These are phyloP conservation scores for Nomada fucata DNA, from an alignment of 2,888 invertebrate species.

Conservation along the genomic window DNA sequence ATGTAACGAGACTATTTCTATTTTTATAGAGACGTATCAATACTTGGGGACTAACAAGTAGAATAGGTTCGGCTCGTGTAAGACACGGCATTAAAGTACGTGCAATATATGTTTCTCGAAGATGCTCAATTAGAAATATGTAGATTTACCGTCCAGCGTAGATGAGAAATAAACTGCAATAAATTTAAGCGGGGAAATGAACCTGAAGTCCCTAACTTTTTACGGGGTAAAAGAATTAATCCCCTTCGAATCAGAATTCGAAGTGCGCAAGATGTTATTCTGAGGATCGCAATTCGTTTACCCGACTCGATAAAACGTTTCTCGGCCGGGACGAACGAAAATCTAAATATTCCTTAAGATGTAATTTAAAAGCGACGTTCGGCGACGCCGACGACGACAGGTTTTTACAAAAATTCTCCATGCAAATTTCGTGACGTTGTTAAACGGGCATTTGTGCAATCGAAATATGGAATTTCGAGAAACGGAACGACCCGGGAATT, in stretches of 20 bases:
- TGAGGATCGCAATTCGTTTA: conserved; percentile 14
- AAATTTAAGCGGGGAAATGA: neutral
- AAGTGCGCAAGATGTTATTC: conserved; percentile 3
- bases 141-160: neutral
- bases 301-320: neutral
- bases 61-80: too few relatives aligned
- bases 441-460: neutral
- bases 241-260: neutral
- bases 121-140: too few relatives aligned
- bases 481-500: neutral
- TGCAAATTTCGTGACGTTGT: neutral
- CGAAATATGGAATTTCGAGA: conserved; percentile 3
- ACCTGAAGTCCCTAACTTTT: too few relatives aligned
- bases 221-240: neutral
- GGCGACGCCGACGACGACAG: too few relatives aligned
- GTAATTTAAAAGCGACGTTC: conserved; percentile 14
- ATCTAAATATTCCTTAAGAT: conserved; percentile 19
- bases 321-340: neutral
- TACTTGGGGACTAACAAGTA: neutral
- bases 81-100: neutral
- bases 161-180: neutral
- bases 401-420: conserved; percentile 11
- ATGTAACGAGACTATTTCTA: neutral
- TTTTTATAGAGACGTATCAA: neutral
- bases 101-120: neutral